Conservation (phyloP, 1,140 invertebrate genomes). For the Drosophila malerkotliana region DNA sequence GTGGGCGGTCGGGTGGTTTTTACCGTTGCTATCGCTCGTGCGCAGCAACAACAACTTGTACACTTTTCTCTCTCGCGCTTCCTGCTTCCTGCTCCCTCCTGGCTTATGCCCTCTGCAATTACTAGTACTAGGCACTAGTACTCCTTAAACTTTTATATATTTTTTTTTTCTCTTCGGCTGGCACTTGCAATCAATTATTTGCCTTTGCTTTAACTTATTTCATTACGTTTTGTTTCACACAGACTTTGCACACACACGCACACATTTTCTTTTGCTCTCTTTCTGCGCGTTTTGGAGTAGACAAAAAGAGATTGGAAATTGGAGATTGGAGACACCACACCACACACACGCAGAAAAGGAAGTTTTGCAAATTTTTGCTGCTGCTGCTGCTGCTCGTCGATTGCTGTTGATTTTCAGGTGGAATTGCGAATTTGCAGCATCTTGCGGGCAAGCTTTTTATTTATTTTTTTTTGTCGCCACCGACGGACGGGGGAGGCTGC, state of each 20-base stretch:
- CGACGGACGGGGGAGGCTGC: conserved; percentile 20
- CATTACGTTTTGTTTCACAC: conserved; percentile 45
- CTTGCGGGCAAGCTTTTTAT: conserved; percentile 14
- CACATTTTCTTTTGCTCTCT: conserved; percentile 53
- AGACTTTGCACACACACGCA: conserved; percentile 21
- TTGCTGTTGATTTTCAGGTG: conserved; percentile 17
- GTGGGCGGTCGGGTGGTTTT: conserved; percentile 32
- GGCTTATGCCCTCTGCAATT: conserved; percentile 30
- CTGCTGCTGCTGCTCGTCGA: conserved; percentile 3
- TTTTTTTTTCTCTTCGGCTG: conserved; percentile 29
- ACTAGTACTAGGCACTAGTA: conserved; percentile 7
- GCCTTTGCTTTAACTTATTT: conserved; percentile 70
- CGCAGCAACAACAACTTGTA: conserved; percentile 57
- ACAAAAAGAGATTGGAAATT: conserved; percentile 48
- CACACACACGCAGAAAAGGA: conserved; percentile 63
- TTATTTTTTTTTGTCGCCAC: conserved; percentile 13
- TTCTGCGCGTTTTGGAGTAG: conserved; percentile 74
- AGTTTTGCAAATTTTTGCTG: conserved; percentile 57
- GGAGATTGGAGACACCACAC: conserved; percentile 37
- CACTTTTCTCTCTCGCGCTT: conserved; percentile 44
- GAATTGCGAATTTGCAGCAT: conserved; percentile 40
- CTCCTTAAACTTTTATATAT: neutral
- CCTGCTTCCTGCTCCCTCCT: conserved; percentile 18
- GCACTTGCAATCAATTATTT: conserved; percentile 56
- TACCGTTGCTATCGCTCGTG: conserved; percentile 35